These are phyloP conservation scores for Lasioglossum oenotherae DNA, from an alignment of 2,888 invertebrate species.

Conservation along the genomic window DNA sequence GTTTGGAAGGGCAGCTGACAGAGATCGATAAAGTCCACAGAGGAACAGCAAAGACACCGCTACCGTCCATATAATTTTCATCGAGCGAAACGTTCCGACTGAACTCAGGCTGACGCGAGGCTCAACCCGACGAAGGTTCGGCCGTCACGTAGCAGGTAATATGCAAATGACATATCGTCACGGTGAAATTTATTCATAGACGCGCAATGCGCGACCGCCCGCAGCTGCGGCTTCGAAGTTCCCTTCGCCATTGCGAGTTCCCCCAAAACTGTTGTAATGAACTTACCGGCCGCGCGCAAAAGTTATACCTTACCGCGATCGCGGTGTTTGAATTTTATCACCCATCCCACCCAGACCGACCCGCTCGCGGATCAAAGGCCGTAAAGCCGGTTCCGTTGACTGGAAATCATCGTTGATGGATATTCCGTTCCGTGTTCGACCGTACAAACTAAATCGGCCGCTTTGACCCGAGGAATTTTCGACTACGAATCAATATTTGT, in stretches of 20 bases:
- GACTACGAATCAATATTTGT: background rate
- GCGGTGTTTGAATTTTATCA: constrained; percentile 10
- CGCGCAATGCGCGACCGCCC: constrained; percentile 64
- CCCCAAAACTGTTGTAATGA: constrained; percentile 69
- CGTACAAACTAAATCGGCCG: constrained; percentile 8
- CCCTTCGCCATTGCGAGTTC: constrained; percentile 27
- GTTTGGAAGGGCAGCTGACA: background rate
- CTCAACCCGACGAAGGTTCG: constrained; percentile 46
- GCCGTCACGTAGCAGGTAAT: constrained; percentile 59
- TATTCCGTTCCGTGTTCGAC: constrained; percentile 19
- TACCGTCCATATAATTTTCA: constrained; percentile 17
- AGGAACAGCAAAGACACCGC: background rate
- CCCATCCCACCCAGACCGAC: background rate
- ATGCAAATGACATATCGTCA: constrained; percentile 77
- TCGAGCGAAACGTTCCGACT: constrained; percentile 17
- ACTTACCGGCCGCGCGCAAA: constrained; percentile 63
- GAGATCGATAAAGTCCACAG: background rate
- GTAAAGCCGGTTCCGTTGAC: constrained; percentile 30
- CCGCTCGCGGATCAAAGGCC: background rate
- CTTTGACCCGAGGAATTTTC: constrained; percentile 18
- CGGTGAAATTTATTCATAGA: constrained; percentile 79
- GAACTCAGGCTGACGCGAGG: constrained; percentile 28
- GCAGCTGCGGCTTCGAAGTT: constrained; percentile 63
- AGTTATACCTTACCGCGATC: constrained; percentile 51
- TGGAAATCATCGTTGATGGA: constrained; percentile 48